phyloP scores from a whole-genome alignment of 2,888 invertebrate species.

The Drosophila formosana region DNA sequence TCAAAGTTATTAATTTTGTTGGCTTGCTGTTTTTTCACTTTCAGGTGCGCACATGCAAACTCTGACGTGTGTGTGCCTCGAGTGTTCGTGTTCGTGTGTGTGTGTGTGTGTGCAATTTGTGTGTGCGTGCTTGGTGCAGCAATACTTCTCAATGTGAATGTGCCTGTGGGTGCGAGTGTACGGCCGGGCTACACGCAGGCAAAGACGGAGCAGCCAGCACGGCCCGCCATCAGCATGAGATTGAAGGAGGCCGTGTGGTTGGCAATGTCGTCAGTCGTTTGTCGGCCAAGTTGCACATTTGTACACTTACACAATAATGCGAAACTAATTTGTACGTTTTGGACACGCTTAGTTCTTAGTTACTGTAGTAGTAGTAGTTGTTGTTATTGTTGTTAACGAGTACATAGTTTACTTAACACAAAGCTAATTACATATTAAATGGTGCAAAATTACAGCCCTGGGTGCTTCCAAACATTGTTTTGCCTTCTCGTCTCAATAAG shows the following conservation, averaged over 20 bases:
- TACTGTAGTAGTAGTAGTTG: slow-evolving; percentile 46
- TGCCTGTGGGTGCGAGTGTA: slow-evolving; percentile 26
- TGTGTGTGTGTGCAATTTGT: slow-evolving; percentile 49
- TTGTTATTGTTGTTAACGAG: slow-evolving; percentile 53
- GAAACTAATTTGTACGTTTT: slow-evolving; percentile 57
- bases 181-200: slow-evolving; percentile 25
- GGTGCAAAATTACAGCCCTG: slow-evolving; percentile 84
- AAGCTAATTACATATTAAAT: slow-evolving; percentile 82
- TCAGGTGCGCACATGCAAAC: slow-evolving; percentile 78
- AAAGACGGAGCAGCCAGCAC: slow-evolving; percentile 33
- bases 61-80: slow-evolving; percentile 43
- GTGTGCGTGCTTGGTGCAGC: slow-evolving; percentile 57
- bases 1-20: slow-evolving; percentile 53
- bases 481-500: slow-evolving; percentile 77
- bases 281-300: slow-evolving; percentile 39
- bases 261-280: background rate
- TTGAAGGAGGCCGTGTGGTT: slow-evolving; percentile 5
- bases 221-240: background rate
- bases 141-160: slow-evolving; percentile 31
- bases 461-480: slow-evolving; percentile 83
- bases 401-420: slow-evolving; percentile 80
- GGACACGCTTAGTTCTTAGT: slow-evolving; percentile 58
- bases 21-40: slow-evolving; percentile 31
- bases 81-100: slow-evolving; percentile 7
- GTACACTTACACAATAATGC: slow-evolving; percentile 43